Base-by-base conservation (phyloP, 2,113 vertebrate genomes). In the Chaetodon auriga region DNA sequence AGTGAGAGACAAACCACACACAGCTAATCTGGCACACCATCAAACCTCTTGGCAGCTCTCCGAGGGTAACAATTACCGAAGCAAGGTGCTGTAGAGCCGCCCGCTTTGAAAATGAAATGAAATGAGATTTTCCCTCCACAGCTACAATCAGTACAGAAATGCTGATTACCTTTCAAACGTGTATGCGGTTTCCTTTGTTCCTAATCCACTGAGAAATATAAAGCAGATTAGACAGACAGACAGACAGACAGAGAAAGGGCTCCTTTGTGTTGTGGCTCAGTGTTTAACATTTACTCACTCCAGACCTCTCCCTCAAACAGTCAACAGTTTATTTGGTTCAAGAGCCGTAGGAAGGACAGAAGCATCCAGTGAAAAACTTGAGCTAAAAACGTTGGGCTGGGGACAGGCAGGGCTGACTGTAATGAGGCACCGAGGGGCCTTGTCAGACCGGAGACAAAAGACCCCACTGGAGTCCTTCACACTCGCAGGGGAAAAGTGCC, bases 11-110 rank as follows among this genome's bases (percentile, higher is more conserved):
- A 87, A 91, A 90, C 84, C 87, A 83, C 91, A 89, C 82, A 82
- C 89, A 85, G 85, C 82, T 92, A 87, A 90, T 89, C 92, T 93
- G 94, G 93, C 94, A 77, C 55, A 0, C 55, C 60, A 87, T 94
- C 89, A 82, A 84, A 86, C 82, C 76, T 79, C 73, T 87, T 90
- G 86, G 91, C 86, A 81, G 86, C 80, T 87, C 82, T 90, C 88
- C 13, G 73, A 92, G 84, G 86, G 86, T 82, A 85, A 91, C 91
- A 92, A 92, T 93, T 92, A 93, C 84, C 9, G 77, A 77, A 82
- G 88, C 78, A 86, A 87, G 86, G 88, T 90, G 80, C 78, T 72
- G 76, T 49, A 43, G 74, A 88, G 84, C 75, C 55, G 5, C 66
- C 23, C 23, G 66, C 86, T 88, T 90, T 90, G 84, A 87, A 90